Evolutionary conservation across 2,888 invertebrate genomes (phyloP), one percentile per base, ranked within the genome.

Genomic region (Plusia festucae): DNA sequence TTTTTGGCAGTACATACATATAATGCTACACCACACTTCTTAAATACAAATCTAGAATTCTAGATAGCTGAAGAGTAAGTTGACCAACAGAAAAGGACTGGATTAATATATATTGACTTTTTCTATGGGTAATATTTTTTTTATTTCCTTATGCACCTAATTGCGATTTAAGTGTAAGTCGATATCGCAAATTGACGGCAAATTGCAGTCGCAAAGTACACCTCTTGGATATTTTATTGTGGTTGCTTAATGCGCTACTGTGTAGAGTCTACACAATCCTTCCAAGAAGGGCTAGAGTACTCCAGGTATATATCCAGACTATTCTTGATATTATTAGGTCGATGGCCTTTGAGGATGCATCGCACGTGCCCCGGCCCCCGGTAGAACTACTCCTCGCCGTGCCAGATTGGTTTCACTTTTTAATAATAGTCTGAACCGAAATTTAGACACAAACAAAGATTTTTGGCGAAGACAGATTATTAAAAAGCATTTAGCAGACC

Each of bases 261-360:
- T 56, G 52, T 74, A 53, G 53, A 18, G 49, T 40, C n/a, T n/a
- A 34, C 34, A 40, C n/a, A n/a, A n/a, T 27, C 24, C 51, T 62
- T 66, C 53, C 24, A 71, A 53, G 64, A 54, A 68, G 62, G 63
- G 34, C 64, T 60, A 16, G 22, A 54, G 59, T 53, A 60, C 62
- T 56, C 53, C 59, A 61, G 59, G 63, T 57, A 62, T 66, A 11
- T 51, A 62, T 51, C 20, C 65, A 72, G 74, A 68, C 73, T 68
- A 74, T 82, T 78, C 53, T 71, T 65, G 61, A 58, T 18, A 68
- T 68, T 62, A 44, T 57, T 52, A 70, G 81, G 78, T 81, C 81
- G 74, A 70, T 58, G 81, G 64, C 68, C 76, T 24, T 27, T 30
- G 56, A 68, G 76, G 76, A 74, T 70, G 49, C 60, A 54, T 24